A percentile compares a stretch with the other conserved stretches of the same genome.
These are phyloP conservation scores for Phoeniculus purpureus DNA, from an alignment of 2,797 vertebrate species.

Conservation along the genomic window DNA sequence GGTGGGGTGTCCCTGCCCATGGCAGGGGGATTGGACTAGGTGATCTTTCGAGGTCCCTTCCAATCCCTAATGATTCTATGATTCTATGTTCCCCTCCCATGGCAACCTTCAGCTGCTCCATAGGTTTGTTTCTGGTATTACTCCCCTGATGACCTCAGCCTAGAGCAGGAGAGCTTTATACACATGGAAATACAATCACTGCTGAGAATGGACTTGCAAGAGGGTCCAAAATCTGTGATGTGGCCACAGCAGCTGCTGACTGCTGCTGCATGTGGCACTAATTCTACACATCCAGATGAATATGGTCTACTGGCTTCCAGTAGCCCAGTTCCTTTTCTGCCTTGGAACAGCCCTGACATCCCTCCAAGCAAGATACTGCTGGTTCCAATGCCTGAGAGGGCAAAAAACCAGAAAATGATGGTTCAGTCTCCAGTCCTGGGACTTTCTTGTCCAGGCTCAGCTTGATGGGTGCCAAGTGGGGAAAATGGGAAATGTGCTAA, in stretches of 20 bases:
- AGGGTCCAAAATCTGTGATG: neutral
- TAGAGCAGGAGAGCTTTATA: neutral
- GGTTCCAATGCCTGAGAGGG: neutral
- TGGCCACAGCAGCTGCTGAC: neutral
- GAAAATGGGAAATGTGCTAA: neutral
- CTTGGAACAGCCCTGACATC: neutral
- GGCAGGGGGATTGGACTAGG: too few relatives aligned
- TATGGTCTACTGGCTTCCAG: neutral
- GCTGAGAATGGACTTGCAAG: neutral
- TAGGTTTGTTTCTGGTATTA: neutral
- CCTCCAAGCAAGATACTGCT: neutral
- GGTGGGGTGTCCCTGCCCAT: too few relatives aligned
- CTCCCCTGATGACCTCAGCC: neutral
- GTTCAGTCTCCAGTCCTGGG: neutral
- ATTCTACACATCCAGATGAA: neutral
- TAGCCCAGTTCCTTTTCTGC: neutral
- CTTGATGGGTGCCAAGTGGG: neutral
- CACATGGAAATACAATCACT: rapidly evolving
- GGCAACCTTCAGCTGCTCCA: neutral
- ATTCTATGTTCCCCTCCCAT: neutral
- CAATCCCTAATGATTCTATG: too few relatives aligned
- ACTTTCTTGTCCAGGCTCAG: neutral
- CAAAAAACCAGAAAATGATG: rapidly evolving
- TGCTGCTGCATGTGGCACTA: neutral
- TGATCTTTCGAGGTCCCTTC: too few relatives aligned